A percentile compares a stretch with the other conserved stretches of the same genome.
Conservation (phyloP, 2,797 vertebrate species). For the Propithecus deckenii region DNA sequence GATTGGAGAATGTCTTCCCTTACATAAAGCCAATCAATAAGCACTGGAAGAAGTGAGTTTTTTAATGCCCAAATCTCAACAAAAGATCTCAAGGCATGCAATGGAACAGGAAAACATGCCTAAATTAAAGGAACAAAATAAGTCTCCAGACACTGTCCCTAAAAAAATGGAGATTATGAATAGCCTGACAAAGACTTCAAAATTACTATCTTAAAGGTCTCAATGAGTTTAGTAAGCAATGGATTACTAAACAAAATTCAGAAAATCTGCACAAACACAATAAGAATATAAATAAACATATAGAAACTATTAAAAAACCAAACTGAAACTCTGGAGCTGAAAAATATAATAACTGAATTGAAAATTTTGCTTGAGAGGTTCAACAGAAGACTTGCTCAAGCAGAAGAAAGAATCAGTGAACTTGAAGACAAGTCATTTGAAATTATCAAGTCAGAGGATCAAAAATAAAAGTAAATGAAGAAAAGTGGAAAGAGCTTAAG, state of each 20-base stretch:
- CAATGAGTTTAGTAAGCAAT: background rate
- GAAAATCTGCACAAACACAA: background rate
- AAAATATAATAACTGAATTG: background rate
- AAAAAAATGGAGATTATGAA: background rate
- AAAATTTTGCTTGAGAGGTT: background rate
- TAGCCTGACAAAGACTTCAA: background rate
- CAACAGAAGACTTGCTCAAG: background rate
- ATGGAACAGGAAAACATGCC: background rate
- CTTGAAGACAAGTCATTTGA: background rate
- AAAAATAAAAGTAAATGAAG: background rate
- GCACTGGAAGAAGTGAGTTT: background rate
- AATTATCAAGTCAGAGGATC: background rate
- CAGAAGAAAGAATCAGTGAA: background rate
- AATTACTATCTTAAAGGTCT: background rate
- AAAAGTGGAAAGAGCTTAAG: background rate
- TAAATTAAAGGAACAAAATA: background rate
- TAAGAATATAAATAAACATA: background rate
- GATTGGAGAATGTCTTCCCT: background rate
- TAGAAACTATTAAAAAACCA: background rate
- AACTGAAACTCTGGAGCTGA: background rate
- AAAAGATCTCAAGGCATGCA: background rate
- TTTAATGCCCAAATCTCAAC: background rate
- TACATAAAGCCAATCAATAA: background rate
- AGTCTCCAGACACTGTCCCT: background rate
- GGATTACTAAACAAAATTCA: background rate